A percentile compares a stretch with the other conserved stretches of the same genome.
phyloP scores from a whole-genome alignment of 2,113 vertebrate genomes.

The Saimiri boliviensis region DNA sequence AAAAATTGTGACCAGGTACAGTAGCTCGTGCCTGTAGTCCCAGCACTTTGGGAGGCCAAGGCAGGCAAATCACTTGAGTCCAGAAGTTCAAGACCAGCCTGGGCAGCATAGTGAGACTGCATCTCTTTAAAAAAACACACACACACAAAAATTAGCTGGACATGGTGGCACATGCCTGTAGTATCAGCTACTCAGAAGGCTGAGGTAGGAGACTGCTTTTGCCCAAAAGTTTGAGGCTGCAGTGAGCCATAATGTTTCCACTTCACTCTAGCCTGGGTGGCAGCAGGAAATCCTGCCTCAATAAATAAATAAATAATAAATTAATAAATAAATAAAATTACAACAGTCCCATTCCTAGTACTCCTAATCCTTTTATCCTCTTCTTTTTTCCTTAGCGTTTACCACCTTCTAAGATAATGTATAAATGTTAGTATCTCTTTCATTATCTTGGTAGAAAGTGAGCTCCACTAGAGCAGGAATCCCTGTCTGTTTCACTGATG shows the following conservation, averaged over 20 bases:
- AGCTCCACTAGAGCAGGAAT: not conserved
- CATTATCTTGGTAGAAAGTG: not conserved
- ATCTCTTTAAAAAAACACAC: not conserved
- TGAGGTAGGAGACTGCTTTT: not conserved
- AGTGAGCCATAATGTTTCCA: not conserved
- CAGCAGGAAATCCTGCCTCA: not conserved
- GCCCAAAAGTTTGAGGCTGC: not conserved
- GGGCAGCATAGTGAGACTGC: not conserved
- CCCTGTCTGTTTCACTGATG: not conserved
- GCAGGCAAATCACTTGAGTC: not conserved
- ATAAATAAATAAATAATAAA: not conserved
- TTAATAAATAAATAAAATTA: not conserved
- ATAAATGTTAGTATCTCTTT: not conserved
- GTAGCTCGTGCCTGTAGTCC: not conserved
- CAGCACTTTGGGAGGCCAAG: not conserved
- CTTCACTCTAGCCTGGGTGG: not conserved
- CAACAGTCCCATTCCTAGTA: not conserved
- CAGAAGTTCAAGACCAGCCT: not conserved
- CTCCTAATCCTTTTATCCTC: not conserved
- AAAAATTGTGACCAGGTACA: not conserved
- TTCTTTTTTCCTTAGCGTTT: not conserved
- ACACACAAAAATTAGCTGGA: not conserved
- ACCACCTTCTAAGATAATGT: not conserved
- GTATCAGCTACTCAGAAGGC: not conserved
- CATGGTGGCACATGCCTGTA: not conserved